Conservation (phyloP, 2,113 vertebrate species). For the Leiothrix lutea region DNA sequence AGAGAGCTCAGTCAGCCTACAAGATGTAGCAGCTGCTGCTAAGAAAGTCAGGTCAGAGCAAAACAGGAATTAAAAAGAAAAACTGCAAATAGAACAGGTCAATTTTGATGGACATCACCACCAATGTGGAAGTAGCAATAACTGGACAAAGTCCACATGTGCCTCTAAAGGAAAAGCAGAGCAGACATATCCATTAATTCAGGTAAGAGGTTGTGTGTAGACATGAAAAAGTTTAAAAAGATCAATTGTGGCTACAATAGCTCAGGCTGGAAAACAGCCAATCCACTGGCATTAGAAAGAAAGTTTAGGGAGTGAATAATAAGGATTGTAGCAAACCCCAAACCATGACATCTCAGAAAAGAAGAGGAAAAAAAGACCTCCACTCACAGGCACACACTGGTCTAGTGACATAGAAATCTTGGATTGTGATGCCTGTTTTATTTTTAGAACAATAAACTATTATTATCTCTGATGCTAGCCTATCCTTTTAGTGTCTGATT, state of each 20-base stretch:
- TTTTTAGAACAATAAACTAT: neutral
- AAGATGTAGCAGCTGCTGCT: neutral
- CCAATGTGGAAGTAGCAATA: neutral
- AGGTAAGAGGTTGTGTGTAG: neutral
- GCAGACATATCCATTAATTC: neutral
- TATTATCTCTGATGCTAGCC: neutral
- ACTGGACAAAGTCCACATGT: rapidly evolving
- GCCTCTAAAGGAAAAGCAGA: neutral
- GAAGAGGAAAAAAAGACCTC: neutral
- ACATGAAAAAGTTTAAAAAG: neutral
- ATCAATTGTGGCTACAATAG: neutral
- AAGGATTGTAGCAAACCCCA: neutral
- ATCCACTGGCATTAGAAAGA: neutral
- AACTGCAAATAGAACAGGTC: neutral
- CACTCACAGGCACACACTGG: neutral
- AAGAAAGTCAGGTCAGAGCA: neutral
- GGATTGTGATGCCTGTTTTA: neutral
- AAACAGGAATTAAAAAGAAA: neutral
- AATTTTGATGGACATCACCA: neutral
- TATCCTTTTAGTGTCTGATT: neutral
- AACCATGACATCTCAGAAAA: neutral
- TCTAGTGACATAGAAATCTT: neutral
- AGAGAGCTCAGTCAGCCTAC: neutral
- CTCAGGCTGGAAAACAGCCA: neutral
- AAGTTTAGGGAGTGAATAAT: neutral